A percentile compares a stretch with the other conserved stretches of the same genome.
Conservation (phyloP, 2,888 invertebrate species). For the Sinodicranocentrus sp. region DNA sequence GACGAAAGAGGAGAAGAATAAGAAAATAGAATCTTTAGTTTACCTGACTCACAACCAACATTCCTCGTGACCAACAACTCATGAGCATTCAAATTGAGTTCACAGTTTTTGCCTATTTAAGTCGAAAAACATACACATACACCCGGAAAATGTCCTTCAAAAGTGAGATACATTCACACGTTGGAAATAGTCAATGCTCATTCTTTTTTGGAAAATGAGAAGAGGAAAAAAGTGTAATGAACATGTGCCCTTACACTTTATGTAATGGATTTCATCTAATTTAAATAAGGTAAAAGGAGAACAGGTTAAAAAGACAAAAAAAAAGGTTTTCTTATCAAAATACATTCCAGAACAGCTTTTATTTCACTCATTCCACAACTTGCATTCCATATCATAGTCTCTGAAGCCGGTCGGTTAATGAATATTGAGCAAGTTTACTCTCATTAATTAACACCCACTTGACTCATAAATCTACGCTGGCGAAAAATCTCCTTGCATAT, state of each 20-base stretch:
- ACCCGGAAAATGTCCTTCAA: too few relatives aligned
- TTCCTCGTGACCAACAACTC: slow-evolving; percentile 46
- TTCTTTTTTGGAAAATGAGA: too few relatives aligned
- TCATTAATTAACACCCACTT: slow-evolving; percentile 73
- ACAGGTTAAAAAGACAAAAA: too few relatives aligned
- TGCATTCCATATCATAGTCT: background rate
- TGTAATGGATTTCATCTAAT: slow-evolving; percentile 26
- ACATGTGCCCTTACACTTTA: slow-evolving; percentile 29
- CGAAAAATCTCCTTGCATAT: slow-evolving; percentile 22
- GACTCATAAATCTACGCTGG: slow-evolving; percentile 60
- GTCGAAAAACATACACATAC: slow-evolving; percentile 39
- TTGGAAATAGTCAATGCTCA: too few relatives aligned
- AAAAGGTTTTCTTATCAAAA: slow-evolving; percentile 29
- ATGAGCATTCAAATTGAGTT: slow-evolving; percentile 37
- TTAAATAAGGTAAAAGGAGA: slow-evolving; percentile 29
- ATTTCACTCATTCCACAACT: slow-evolving; percentile 32
- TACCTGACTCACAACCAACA: background rate
- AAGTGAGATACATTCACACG: too few relatives aligned
- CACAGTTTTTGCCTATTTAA: slow-evolving; percentile 56
- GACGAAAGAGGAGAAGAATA: slow-evolving; percentile 1
- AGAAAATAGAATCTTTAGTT: background rate
- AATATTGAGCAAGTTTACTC: slow-evolving; percentile 61
- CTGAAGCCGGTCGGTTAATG: slow-evolving; percentile 39
- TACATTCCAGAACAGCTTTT: slow-evolving; percentile 34
- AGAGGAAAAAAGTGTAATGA: background rate